phyloP scores from a whole-genome alignment of 64 coral and sea anemone genomes.

The Anthopleura sola region DNA sequence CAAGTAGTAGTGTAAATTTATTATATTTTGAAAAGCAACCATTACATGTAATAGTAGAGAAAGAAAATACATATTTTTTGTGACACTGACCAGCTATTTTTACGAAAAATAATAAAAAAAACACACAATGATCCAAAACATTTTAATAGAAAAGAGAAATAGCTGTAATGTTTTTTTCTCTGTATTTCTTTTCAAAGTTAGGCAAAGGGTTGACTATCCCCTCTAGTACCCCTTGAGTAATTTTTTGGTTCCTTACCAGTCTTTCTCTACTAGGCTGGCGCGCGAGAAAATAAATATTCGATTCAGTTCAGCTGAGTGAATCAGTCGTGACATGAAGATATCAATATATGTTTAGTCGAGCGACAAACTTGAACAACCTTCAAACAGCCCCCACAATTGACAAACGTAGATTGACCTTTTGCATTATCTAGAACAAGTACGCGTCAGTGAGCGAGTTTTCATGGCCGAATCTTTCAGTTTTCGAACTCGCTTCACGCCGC shows the following conservation, averaged over 20 bases:
- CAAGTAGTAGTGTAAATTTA: too few relatives aligned
- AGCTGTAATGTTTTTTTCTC: too few relatives aligned
- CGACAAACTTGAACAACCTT: not conserved
- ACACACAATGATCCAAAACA: too few relatives aligned
- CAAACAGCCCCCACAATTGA: not conserved
- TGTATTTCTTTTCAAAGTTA: too few relatives aligned
- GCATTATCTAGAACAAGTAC: not conserved
- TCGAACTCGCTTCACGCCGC: not conserved
- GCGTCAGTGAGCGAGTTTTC: not conserved
- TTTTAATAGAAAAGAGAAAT: too few relatives aligned
- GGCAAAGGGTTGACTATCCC: too few relatives aligned
- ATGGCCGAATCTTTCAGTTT: not conserved
- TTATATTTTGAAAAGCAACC: too few relatives aligned
- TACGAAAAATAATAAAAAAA: too few relatives aligned
- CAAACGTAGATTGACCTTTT: not conserved
- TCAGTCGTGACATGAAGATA: not conserved
- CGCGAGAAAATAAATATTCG: slow-evolving; percentile 14
- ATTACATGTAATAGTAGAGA: too few relatives aligned
- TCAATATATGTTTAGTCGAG: not conserved
- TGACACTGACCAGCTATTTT: too few relatives aligned
- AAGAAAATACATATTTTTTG: too few relatives aligned
- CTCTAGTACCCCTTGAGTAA: not conserved
- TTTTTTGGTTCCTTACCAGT: not conserved
- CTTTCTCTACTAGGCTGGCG: not conserved
- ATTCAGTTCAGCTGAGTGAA: not conserved